These are phyloP conservation scores for Hemitrygon akajei DNA, from an alignment of 2,797 vertebrate species.

Conservation along the genomic window DNA sequence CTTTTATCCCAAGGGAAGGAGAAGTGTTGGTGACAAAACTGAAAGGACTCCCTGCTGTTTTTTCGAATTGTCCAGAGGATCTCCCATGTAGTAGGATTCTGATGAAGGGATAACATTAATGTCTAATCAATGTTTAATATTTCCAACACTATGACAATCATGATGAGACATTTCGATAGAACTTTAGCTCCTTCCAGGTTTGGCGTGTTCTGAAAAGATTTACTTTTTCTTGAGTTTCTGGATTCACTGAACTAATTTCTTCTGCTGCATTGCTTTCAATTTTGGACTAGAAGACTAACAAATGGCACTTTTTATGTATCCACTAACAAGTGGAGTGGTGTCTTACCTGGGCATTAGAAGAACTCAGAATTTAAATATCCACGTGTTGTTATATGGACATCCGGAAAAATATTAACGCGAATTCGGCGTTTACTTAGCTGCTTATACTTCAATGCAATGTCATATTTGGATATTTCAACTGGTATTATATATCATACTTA, in stretches of 20 bases:
- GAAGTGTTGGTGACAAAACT: not conserved
- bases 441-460: not conserved
- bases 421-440: not conserved
- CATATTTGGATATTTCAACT: not conserved
- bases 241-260: not conserved
- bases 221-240: too few species aligned
- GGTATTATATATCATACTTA: not conserved
- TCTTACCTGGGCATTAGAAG: not conserved
- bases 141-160: not conserved
- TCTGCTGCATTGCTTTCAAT: not conserved
- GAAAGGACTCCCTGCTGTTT: not conserved
- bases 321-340: not conserved
- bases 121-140: not conserved
- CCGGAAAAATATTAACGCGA: not conserved
- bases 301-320: not conserved
- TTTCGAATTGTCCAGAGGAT: not conserved
- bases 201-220: not conserved
- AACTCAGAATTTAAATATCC: not conserved
- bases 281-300: not conserved
- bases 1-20: not conserved
- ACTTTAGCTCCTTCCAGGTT: not conserved
- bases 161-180: not conserved
- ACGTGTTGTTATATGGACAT: not conserved
- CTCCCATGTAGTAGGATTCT: not conserved
- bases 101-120: not conserved